Percentiles rank a stretch among this genome's conserved stretches.
Evolutionary conservation across 2,888 invertebrate genomes (phyloP).

Genomic region (Saturnia pavonia): DNA sequence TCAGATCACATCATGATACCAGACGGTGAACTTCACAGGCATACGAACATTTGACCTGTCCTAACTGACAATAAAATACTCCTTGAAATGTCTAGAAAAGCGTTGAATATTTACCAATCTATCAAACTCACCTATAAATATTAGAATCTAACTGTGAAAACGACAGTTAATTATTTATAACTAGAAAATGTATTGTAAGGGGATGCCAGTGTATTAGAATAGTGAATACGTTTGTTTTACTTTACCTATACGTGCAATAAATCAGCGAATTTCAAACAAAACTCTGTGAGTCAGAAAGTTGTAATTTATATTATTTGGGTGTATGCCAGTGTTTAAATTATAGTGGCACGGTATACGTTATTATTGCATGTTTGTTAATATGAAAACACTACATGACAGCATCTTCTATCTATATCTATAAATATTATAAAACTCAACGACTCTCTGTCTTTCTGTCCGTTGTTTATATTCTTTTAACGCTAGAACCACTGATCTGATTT

Average conservation of each 20-base stretch:
- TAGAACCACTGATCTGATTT: no score
- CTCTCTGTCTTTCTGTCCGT: no score
- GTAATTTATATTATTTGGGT: slow-evolving; percentile 40
- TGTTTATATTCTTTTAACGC: no score
- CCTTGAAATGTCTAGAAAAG: neutral
- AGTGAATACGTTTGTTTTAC: slow-evolving; percentile 5
- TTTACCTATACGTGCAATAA: slow-evolving; percentile 17
- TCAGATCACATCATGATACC: no score
- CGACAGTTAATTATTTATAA: neutral
- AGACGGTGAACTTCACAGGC: no score
- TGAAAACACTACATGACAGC: neutral
- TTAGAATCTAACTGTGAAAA: neutral
- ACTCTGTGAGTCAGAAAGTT: slow-evolving; percentile 38
- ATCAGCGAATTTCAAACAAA: slow-evolving; percentile 37
- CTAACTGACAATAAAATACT: neutral
- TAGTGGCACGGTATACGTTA: slow-evolving; percentile 20
- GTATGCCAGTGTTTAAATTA: slow-evolving; percentile 36
- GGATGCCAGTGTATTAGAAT: neutral
- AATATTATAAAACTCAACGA: no score
- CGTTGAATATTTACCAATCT: neutral
- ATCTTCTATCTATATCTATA: no score
- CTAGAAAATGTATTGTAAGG: neutral
- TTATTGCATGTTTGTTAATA: neutral
- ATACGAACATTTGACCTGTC: no score
- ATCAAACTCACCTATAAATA: neutral